These are phyloP conservation scores for Agrotis clavis DNA, from an alignment of 2,888 invertebrate species.

Conservation along the genomic window DNA sequence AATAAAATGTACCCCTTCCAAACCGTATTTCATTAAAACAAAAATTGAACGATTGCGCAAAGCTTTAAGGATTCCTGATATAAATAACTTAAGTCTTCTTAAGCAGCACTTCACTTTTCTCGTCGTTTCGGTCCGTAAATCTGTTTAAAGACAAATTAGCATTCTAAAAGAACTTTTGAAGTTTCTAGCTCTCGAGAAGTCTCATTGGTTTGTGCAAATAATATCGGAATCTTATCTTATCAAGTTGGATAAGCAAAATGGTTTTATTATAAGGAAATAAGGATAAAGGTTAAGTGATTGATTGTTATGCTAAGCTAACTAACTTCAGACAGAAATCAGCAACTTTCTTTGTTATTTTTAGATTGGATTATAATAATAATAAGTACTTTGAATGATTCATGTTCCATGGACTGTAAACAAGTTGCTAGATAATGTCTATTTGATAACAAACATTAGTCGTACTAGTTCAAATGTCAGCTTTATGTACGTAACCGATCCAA, in stretches of 20 bases:
- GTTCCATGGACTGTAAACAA: slow-evolving; percentile 20
- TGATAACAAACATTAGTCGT: slow-evolving; percentile 24
- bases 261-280: slow-evolving; percentile 12
- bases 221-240: slow-evolving; percentile 6
- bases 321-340: slow-evolving; percentile 9
- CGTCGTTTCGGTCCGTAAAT: slow-evolving; percentile 18
- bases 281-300: slow-evolving; percentile 33
- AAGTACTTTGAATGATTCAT: slow-evolving; percentile 27
- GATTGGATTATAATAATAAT: slow-evolving; percentile 1
- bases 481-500: slow-evolving; percentile 33
- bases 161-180: slow-evolving; percentile 15
- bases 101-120: slow-evolving; percentile 15
- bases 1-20: slow-evolving; percentile 2
- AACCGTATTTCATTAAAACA: slow-evolving; percentile 1
- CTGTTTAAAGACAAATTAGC: slow-evolving; percentile 18
- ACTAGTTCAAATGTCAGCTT: slow-evolving; percentile 29
- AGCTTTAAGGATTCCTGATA: slow-evolving; percentile 19
- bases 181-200: slow-evolving; percentile 2
- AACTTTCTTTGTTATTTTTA: slow-evolving; percentile 22
- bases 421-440: slow-evolving; percentile 25
- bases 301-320: slow-evolving; percentile 13
- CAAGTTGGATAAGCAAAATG: slow-evolving; percentile 11
- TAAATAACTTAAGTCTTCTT: slow-evolving; percentile 27
- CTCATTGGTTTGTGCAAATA: slow-evolving; percentile 25
- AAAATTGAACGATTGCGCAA: slow-evolving; percentile 8